phyloP scores from a whole-genome alignment of 2,113 vertebrate species.

The Entomyzon cyanotis region DNA sequence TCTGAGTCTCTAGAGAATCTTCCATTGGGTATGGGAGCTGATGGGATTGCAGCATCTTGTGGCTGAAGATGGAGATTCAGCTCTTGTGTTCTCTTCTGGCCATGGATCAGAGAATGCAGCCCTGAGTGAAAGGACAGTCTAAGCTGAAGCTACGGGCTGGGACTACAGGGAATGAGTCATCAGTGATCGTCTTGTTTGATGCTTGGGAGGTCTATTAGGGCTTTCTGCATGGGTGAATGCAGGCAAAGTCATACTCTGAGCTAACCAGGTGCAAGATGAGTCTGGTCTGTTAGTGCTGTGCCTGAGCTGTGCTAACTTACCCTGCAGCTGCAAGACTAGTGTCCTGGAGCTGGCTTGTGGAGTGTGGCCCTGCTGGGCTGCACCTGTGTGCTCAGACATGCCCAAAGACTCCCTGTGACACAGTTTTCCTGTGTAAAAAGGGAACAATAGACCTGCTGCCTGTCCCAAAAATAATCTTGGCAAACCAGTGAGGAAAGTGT shows the following conservation, averaged over 20 bases:
- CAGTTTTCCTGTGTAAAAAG: background rate
- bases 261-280: background rate
- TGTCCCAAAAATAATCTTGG: background rate
- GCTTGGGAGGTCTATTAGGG: background rate
- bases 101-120: background rate
- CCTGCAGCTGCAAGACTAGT: background rate
- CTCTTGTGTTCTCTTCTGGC: background rate
- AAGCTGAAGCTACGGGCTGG: background rate
- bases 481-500: background rate
- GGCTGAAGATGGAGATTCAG: background rate
- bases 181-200: background rate
- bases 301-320: background rate
- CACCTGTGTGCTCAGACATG: background rate
- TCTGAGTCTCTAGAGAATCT: background rate
- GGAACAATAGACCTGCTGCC: background rate
- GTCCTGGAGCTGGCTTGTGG: background rate
- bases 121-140: background rate
- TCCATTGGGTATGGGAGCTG: background rate
- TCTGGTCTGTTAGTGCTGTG: background rate
- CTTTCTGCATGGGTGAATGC: background rate
- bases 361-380: background rate
- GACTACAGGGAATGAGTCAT: background rate
- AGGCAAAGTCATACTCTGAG: background rate
- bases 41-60: background rate
- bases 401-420: background rate